Evolutionary conservation across 2,113 vertebrate species (phyloP).

Genomic region (Athene cunicularia): DNA sequence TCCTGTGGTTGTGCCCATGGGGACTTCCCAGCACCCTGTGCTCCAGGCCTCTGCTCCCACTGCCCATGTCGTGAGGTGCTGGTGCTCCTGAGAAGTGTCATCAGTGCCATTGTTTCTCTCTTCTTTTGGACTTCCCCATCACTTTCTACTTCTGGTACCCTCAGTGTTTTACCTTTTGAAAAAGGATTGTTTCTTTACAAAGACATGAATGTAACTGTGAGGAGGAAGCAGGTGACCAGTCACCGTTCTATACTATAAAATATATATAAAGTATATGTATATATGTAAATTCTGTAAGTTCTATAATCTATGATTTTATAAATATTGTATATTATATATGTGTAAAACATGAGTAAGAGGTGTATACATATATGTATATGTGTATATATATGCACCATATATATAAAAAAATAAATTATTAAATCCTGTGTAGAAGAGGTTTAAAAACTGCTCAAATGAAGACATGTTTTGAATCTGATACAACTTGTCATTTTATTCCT

Average conservation of each 20-base stretch:
- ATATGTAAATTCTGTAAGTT: background rate
- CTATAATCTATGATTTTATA: background rate
- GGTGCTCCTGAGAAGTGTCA: background rate
- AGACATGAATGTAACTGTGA: background rate
- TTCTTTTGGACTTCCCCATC: background rate
- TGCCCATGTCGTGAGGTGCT: background rate
- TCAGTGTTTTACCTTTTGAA: background rate
- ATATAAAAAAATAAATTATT: background rate
- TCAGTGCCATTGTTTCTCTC: fast-evolving
- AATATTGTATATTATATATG: background rate
- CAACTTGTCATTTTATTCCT: background rate
- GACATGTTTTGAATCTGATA: background rate
- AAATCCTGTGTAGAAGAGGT: background rate
- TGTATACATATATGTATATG: background rate
- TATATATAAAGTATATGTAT: background rate
- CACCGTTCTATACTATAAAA: background rate
- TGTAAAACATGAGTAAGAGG: background rate
- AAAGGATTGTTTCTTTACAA: background rate
- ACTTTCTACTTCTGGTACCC: background rate
- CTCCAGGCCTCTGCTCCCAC: background rate
- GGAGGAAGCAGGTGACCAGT: background rate
- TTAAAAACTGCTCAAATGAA: background rate
- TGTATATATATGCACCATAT: background rate
- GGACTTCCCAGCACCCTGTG: background rate
- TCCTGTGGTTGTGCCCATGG: fast-evolving